Base-by-base conservation (phyloP, 2,797 vertebrate genomes). In the Tokudaia tokunoshimensis region DNA sequence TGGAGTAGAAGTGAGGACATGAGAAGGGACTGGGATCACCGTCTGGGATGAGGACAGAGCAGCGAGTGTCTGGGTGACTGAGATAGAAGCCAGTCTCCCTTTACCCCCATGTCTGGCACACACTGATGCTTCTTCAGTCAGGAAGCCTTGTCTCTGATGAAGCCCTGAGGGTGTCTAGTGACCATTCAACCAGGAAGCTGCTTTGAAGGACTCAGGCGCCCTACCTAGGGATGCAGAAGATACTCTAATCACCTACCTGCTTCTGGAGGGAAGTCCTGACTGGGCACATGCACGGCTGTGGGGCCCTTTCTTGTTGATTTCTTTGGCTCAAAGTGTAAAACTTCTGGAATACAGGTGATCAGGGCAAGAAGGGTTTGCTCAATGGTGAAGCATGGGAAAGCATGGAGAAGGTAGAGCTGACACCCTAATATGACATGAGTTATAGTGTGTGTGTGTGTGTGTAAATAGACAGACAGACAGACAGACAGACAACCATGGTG, bases 51-150 rank as follows among this genome's bases (percentile, higher is more conserved):
- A 75, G 1, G 0, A 1, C 22, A 10, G 47, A 31, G 50, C 22
- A 10, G 5, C 15, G 26, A 0, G 20, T 10, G 59, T 20, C 31
- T 22, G 9, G 20, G n/a, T 20, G 29, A 34, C 24, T 5, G 34
- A 4, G 75, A 14, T 1, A 14, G 24, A 31, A 0, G n/a, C 0
- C 7, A 2, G 44, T 17, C 6, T 13, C 24, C 34, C 12, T 63
- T 3, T 15, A 15, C 0, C 83, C 31, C 3, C n/a, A 52, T 15
- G 26, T 37, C 24, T 22, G 3, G 24, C 67, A 17, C 55, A 29
- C 47, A 26, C 29, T 0, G 0, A 6, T 11, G 59, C 26, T 24
- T 8, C 31, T 31, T 13, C 44, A 14, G 13, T 55, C 65, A 5
- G 0, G 41, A 41, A 41, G 37, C 15, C 5, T 34, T 29, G 41